A percentile compares a stretch with the other conserved stretches of the same genome.
Evolutionary conservation across 1,140 invertebrate genomes (phyloP).

Genomic region (Saccostrea echinata): DNA sequence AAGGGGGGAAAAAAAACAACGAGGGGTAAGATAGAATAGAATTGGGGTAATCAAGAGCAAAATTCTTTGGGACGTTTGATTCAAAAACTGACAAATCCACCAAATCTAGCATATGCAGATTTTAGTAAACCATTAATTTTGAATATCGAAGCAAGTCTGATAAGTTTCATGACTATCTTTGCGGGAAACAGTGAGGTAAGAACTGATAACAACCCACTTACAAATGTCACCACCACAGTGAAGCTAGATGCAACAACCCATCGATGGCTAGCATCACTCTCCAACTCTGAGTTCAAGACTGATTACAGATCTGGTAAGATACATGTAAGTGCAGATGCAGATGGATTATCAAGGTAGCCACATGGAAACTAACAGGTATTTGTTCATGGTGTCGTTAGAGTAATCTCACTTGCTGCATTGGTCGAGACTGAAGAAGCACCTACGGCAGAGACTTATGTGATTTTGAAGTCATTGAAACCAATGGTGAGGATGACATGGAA

Average conservation of each 20-base stretch:
- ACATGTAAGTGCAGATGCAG: neutral
- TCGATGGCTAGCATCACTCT: neutral
- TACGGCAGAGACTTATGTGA: no score
- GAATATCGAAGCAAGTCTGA: neutral
- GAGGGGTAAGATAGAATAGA: no score
- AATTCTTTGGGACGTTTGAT: neutral
- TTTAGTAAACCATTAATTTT: conserved; percentile 5
- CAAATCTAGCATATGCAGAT: neutral
- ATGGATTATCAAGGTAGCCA: no score
- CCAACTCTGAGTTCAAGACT: neutral
- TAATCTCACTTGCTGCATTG: no score
- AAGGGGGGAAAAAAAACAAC: no score
- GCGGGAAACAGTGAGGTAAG: neutral
- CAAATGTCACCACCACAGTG: neutral
- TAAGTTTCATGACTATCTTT: neutral
- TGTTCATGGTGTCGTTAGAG: no score
- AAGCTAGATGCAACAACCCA: conserved; percentile 11
- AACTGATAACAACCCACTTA: neutral
- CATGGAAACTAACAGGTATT: no score
- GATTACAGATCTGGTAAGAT: neutral
- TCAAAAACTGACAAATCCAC: neutral
- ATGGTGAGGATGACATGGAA: no score
- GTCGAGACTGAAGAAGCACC: no score
- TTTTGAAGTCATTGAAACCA: no score
- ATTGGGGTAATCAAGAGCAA: no score